A percentile compares a stretch with the other conserved stretches of the same genome.
These are phyloP conservation scores for Sminthurinus aureus DNA, from an alignment of 2,888 invertebrate species.

Conservation along the genomic window DNA sequence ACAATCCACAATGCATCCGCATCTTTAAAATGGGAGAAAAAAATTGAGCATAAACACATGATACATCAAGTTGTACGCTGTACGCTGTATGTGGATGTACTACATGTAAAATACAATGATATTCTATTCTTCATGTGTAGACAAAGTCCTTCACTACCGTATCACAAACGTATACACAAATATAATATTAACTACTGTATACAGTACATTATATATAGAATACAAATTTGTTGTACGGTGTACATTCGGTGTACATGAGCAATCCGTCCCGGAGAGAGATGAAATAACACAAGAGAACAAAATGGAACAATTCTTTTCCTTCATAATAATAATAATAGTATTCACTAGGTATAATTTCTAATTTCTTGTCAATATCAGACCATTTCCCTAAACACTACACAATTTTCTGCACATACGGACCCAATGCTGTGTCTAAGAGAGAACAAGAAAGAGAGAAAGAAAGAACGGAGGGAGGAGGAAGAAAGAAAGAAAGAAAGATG, in stretches of 20 bases:
- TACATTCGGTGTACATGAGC: no score
- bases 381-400: no score
- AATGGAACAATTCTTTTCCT: not conserved
- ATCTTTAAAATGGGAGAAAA: no score
- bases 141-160: not conserved
- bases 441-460: not conserved
- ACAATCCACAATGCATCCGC: not conserved
- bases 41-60: not conserved
- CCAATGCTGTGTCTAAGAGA: not conserved
- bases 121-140: not conserved
- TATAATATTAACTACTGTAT: not conserved
- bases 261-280: not conserved
- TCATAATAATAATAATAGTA: not conserved
- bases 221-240: not conserved
- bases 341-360: no score
- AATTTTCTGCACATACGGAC: not conserved
- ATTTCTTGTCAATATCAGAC: no score
- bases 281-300: not conserved
- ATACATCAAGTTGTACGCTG: no score
- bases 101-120: not conserved
- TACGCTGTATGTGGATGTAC: no score
- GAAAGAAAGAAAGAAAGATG: not conserved
- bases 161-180: no score
- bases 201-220: not conserved
- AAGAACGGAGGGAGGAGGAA: not conserved